A percentile compares a stretch with the other conserved stretches of the same genome.
These are phyloP conservation scores for Philotrypesis tridentata DNA, from an alignment of 1,140 invertebrate genomes.

Conservation along the genomic window DNA sequence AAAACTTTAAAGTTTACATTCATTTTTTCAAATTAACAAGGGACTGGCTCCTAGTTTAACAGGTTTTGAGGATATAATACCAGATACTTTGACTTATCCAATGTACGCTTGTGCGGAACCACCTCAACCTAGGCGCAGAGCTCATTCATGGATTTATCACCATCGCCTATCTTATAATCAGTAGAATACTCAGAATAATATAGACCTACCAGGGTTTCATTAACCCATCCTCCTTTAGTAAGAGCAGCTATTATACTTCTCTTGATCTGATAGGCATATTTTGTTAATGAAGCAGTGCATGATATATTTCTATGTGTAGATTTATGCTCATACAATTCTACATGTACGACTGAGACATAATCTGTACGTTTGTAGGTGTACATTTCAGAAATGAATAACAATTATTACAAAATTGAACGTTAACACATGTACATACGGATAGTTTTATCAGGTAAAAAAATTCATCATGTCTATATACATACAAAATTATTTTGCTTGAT, in stretches of 20 bases:
- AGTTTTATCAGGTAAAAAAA: too few species aligned
- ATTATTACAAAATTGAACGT: too few species aligned
- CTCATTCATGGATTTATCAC: conserved; percentile 64
- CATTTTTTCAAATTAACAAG: conserved; percentile 23
- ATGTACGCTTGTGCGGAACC: too few species aligned
- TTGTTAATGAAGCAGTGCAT: background rate
- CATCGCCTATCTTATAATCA: conserved; percentile 51
- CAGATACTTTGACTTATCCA: conserved; percentile 68
- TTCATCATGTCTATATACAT: too few species aligned
- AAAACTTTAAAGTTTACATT: background rate
- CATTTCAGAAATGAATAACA: too few species aligned
- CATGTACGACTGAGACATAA: too few species aligned
- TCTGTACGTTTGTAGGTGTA: too few species aligned
- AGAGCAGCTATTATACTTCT: background rate
- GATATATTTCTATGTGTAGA: background rate
- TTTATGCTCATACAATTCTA: too few species aligned
- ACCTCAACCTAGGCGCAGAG: too few species aligned
- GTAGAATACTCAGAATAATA: conserved; percentile 44
- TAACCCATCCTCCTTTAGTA: conserved; percentile 39
- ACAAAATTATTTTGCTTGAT: too few species aligned
- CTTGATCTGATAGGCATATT: background rate
- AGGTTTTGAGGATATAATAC: conserved; percentile 61
- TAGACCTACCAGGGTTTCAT: conserved; percentile 61
- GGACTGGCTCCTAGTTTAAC: background rate
- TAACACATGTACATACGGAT: too few species aligned